Conservation (phyloP, 2,797 vertebrate species). For the Jordanella pulchra region DNA sequence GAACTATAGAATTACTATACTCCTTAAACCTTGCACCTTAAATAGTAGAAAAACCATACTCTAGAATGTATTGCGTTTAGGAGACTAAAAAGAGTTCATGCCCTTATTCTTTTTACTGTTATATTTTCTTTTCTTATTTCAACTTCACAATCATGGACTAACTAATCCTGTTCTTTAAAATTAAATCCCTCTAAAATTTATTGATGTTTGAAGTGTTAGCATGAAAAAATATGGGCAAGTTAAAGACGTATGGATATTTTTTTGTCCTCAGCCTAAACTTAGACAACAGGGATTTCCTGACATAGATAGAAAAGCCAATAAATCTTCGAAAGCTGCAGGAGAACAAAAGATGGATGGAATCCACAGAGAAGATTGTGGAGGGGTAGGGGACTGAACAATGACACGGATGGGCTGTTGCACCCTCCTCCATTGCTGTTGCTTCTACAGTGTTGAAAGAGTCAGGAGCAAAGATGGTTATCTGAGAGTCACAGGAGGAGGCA, state of each 20-base stretch:
- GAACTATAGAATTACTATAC: too few relatives aligned
- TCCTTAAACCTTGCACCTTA: background rate
- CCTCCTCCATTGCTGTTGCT: constrained; percentile 44
- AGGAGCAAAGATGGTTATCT: constrained; percentile 50
- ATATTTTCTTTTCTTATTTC: background rate
- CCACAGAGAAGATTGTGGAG: constrained; percentile 26
- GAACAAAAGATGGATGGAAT: constrained; percentile 40
- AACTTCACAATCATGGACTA: background rate
- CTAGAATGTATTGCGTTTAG: background rate
- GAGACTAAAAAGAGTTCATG: background rate
- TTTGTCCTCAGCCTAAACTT: background rate
- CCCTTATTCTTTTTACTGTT: background rate
- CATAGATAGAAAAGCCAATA: constrained; percentile 39
- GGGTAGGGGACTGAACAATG: constrained; percentile 45
- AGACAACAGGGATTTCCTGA: constrained; percentile 19
- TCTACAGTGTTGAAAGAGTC: constrained; percentile 55
- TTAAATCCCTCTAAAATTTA: background rate
- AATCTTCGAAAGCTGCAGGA: constrained; percentile 39
- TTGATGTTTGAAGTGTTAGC: background rate
- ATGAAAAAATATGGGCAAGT: background rate
- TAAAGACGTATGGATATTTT: background rate
- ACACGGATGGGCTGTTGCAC: constrained; percentile 48
- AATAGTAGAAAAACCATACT: background rate
- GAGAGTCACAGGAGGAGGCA: constrained; percentile 50
- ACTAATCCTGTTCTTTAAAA: background rate